Conservation (phyloP, 2,797 vertebrate genomes). For the Buceros bicornis region DNA sequence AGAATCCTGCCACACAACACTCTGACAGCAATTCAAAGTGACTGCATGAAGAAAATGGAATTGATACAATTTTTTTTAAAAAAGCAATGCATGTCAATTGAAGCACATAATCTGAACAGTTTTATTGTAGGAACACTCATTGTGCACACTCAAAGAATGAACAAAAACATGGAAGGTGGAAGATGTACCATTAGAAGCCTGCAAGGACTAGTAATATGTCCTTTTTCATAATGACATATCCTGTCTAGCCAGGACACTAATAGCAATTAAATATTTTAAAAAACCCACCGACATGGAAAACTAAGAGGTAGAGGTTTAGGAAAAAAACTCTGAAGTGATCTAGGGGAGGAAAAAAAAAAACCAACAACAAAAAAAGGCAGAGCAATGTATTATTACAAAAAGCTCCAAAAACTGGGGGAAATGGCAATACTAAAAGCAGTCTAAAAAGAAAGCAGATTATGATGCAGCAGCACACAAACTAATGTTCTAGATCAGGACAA, state of each 20-base stretch:
- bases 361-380: not conserved
- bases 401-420: not conserved
- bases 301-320: conserved; percentile 62
- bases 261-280: conserved; percentile 34
- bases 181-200: conserved; percentile 29
- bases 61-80: conserved; percentile 11
- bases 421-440: not conserved
- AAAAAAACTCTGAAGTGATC: not conserved
- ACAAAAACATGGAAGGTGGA: conserved; percentile 14
- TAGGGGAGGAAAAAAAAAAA: not conserved
- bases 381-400: not conserved
- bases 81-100: not conserved
- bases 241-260: conserved; percentile 8
- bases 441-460: conserved; percentile 13
- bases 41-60: conserved; percentile 46
- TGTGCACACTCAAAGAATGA: conserved; percentile 23
- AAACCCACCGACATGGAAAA: conserved; percentile 45
- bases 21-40: conserved; percentile 54
- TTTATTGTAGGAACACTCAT: conserved; percentile 30
- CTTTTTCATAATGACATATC: not conserved
- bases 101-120: conserved; percentile 28
- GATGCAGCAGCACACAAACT: conserved; percentile 5
- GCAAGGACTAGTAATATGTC: not conserved
- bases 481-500: not conserved
- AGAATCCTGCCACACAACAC: conserved; percentile 55